Base-by-base conservation (phyloP, 2,888 invertebrate species). In the Zeuzera pyrina region DNA sequence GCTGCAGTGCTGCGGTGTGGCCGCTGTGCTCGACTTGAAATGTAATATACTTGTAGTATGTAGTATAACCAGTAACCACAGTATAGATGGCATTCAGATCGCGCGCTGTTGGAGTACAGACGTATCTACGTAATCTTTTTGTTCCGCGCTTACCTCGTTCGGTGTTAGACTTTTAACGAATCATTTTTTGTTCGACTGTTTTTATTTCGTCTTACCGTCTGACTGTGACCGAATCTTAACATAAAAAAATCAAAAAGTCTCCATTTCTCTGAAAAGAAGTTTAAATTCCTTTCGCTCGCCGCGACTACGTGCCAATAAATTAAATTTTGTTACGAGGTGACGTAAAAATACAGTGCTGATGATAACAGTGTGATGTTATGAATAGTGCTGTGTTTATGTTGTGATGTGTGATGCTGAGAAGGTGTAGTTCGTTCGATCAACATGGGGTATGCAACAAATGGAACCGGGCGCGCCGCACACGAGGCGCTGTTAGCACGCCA, bases 401-500 rank as follows among this genome's bases (percentile, higher is more conserved):
- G 66, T 52, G 60, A 77, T 78, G 74, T 74, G 59, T 54, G 68
- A 57, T 50, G 51, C 52, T 48, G n/a, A n/a, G n/a, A n/a, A 49
- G 59, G 62, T 64, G 58, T 61, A 52, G 57, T 52, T 62, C 55
- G 41, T 43, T 50, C 46, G 50, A n/a, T 42, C 31, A 47, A 53
- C 52, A 93, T 93, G 93, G 92, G 95, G 49, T 96, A 95, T 78
- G 93, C 95, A 45, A 88, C 91, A 50, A 91, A 91, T 62, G 88
- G 95, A 34, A 92, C 95, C 77, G 94, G 94, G 52, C 91, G 93
- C 59, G 89, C 90, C 47, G 94, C 95, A 57, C 97, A 97, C 71
- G 96, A 96, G 77, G 95, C 95, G 43, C 85, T 97, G 50, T 85
- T 97, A 49, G 89, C 89, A 39, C 88, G 97, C 33, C 96, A 97